A percentile compares a stretch with the other conserved stretches of the same genome.
Evolutionary conservation across 2,797 vertebrate genomes (phyloP).

Genomic region (Galago senegalensis): DNA sequence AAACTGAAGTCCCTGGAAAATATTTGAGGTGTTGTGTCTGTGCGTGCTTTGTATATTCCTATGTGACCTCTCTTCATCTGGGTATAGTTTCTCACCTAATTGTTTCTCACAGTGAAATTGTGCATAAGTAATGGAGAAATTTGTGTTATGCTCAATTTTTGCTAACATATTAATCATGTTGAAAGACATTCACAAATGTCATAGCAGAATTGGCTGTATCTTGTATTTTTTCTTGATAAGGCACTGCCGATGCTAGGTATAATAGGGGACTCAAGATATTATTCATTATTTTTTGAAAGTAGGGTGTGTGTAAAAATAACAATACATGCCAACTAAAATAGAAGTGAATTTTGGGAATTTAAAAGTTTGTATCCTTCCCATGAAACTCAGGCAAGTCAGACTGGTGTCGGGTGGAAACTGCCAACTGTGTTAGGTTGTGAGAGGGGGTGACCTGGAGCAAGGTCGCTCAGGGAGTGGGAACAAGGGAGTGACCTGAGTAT

Average conservation of each 20-base stretch:
- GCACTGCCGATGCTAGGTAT: background rate
- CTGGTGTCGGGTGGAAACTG: background rate
- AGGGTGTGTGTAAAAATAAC: background rate
- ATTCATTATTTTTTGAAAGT: background rate
- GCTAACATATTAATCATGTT: background rate
- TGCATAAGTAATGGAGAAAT: background rate
- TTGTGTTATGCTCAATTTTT: background rate
- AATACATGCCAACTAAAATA: background rate
- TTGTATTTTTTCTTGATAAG: background rate
- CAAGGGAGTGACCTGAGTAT: background rate
- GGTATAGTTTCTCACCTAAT: background rate
- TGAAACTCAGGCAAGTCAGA: background rate
- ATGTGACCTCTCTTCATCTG: background rate
- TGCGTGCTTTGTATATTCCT: background rate
- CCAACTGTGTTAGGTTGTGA: background rate
- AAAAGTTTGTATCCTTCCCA: background rate
- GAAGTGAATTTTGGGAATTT: constrained; percentile 23
- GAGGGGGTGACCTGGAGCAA: background rate
- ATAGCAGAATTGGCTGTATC: background rate
- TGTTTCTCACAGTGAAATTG: background rate
- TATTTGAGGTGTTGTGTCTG: background rate
- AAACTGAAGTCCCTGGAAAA: background rate
- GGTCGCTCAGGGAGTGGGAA: background rate
- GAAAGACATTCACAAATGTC: background rate
- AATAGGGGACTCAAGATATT: background rate